Evolutionary conservation across 1,140 invertebrate species (phyloP), one percentile per base, ranked within the genome.

Genomic region (Drosophila bipectinata): DNA sequence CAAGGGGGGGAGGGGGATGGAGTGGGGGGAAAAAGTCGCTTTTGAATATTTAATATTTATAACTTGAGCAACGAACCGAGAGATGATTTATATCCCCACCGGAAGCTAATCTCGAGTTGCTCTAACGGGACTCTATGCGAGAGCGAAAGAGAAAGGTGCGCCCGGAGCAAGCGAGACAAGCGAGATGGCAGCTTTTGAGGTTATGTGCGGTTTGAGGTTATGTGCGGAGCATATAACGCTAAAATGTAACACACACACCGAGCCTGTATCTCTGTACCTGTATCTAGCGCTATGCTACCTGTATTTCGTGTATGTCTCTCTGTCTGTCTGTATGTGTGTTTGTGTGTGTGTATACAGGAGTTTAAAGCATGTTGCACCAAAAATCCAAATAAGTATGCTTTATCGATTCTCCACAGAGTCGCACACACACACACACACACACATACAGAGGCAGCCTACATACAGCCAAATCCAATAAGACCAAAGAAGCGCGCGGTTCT

Each of bases 11-110:
- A 58, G 56, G 61, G 21, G 59, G 56, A 21, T 21, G 21, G 48
- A 64, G 44, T 28, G 58, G 49, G 58, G 58, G 54, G 49, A 57
- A 77, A 61, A 64, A 73, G 80, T 69, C 57, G 77, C 81, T 87
- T 85, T 87, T 85, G 74, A 85, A 85, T 85, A 87, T 85, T 85
- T 85, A 87, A 85, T 85, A 85, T 85, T 85, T 85, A 85, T 85
- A 85, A 85, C 81, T 85, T 85, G 81, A 87, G 81, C 81, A 85
- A 77, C 82, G 81, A 85, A 85, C 68, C 82, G 81, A 81, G 77
- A 85, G 81, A 85, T 85, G 81, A 85, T 85, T 85, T 85, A 84
- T 87, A 87, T 85, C 81, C 81, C 81, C 77, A 87, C 73, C 82
- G 81, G 77, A 87, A 87, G 81, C 81, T 85, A 85, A 85, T 85